Percentiles rank a stretch among this genome's conserved stretches.
phyloP scores from a whole-genome alignment of 2,113 vertebrate genomes.

The Macaca mulatta region DNA sequence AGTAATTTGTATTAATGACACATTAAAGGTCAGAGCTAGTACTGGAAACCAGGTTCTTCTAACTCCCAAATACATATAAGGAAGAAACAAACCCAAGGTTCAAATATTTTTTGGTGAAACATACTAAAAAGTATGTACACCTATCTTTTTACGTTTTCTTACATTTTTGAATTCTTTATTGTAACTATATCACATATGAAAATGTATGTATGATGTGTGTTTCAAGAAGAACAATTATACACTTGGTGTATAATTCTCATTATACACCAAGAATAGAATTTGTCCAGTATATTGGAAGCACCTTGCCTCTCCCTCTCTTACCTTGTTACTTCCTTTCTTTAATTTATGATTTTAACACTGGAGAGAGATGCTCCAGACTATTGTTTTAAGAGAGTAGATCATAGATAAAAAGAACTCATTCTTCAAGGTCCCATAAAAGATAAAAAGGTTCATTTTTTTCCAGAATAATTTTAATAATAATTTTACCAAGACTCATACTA shows the following conservation, averaged over 20 bases:
- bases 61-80: background rate
- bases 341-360: background rate
- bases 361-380: background rate
- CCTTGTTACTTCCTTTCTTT: background rate
- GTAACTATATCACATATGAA: background rate
- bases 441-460: background rate
- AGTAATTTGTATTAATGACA: slow-evolving; percentile 27
- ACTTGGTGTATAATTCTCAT: background rate
- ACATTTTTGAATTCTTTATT: background rate
- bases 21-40: slow-evolving; percentile 31
- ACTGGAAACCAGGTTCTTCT: slow-evolving; percentile 2
- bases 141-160: background rate
- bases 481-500: background rate
- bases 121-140: background rate
- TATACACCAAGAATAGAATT: background rate
- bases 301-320: background rate
- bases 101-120: background rate
- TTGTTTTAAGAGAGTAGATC: background rate
- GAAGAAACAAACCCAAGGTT: background rate
- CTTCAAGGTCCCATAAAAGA: background rate
- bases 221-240: background rate
- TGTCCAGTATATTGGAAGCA: background rate
- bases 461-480: background rate
- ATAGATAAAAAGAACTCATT: background rate
- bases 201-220: background rate